Percentiles rank a stretch among this genome's conserved stretches.
phyloP scores from a whole-genome alignment of 1,140 invertebrate genomes.

The Drosophila azteca region DNA sequence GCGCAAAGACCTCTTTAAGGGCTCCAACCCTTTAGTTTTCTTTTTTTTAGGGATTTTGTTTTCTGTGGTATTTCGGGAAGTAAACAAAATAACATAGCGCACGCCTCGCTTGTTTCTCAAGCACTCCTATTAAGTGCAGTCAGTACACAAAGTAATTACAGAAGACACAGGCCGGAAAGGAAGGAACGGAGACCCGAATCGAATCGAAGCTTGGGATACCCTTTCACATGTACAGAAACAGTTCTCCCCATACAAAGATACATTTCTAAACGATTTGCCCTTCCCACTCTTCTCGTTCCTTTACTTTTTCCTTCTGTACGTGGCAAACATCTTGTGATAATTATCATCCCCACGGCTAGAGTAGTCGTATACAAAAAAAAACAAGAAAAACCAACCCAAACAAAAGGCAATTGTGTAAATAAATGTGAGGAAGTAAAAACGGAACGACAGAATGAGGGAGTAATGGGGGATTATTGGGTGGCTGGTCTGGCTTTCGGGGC shows the following conservation, averaged over 20 bases:
- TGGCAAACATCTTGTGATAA: too few relatives aligned
- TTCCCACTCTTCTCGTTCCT: too few relatives aligned
- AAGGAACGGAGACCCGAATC: background rate
- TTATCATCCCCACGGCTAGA: too few relatives aligned
- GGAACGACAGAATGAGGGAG: background rate
- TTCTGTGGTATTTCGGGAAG: constrained; percentile 18
- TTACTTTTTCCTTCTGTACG: too few relatives aligned
- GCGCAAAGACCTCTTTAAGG: constrained; percentile 32
- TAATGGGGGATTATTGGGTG: constrained; percentile 28
- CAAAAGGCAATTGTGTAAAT: constrained; percentile 51
- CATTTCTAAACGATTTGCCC: too few relatives aligned
- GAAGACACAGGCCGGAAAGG: background rate
- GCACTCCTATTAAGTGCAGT: constrained; percentile 19
- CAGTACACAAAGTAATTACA: constrained; percentile 42
- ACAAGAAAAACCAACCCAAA: constrained; percentile 17
- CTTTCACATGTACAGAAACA: too few relatives aligned
- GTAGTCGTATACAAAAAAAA: constrained; percentile 8
- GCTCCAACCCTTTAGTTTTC: constrained; percentile 16
- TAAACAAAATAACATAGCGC: constrained; percentile 13
- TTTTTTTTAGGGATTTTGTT: background rate
- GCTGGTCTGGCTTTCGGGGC: background rate
- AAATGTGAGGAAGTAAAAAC: constrained; percentile 46
- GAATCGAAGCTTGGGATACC: too few relatives aligned
- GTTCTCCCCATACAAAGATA: too few relatives aligned
- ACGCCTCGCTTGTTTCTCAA: background rate